These are phyloP conservation scores for Flexamia atlantica DNA, from an alignment of 2,888 invertebrate genomes.

Conservation along the genomic window DNA sequence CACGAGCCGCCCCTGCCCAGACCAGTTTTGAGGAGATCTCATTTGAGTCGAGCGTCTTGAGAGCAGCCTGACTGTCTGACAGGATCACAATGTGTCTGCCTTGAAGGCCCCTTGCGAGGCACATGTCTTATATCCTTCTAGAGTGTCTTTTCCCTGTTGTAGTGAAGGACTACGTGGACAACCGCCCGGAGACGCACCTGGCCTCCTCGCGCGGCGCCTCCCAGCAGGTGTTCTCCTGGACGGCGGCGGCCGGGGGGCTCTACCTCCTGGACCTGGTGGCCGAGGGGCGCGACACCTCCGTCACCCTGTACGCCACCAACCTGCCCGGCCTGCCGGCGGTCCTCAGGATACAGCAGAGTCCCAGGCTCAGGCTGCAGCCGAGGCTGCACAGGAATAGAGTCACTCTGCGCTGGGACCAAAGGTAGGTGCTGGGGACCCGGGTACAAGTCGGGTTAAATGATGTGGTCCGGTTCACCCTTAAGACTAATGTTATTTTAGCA, in stretches of 20 bases:
- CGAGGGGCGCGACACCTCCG: slow-evolving; percentile 70
- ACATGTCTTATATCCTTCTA: too few relatives aligned
- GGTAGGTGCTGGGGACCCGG: slow-evolving; percentile 13
- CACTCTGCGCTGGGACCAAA: slow-evolving; percentile 61
- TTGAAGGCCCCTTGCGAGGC: too few relatives aligned
- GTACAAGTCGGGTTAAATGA: too few relatives aligned
- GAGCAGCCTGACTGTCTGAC: too few relatives aligned
- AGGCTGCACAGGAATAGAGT: slow-evolving; percentile 43
- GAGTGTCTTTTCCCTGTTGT: neutral
- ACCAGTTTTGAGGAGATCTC: too few relatives aligned
- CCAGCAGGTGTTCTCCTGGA: slow-evolving; percentile 27
- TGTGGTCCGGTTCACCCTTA: too few relatives aligned
- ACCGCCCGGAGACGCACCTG: neutral
- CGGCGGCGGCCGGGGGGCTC: slow-evolving; percentile 58
- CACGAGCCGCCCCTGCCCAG: too few relatives aligned
- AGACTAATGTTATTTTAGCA: too few relatives aligned
- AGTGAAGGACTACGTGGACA: slow-evolving; percentile 33
- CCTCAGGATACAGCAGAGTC: slow-evolving; percentile 70
- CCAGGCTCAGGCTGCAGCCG: slow-evolving; percentile 64
- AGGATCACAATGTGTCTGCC: too few relatives aligned
- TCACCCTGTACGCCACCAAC: slow-evolving; percentile 74
- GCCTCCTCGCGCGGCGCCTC: neutral
- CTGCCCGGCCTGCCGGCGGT: slow-evolving; percentile 73
- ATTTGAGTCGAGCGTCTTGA: too few relatives aligned
- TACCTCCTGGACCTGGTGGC: slow-evolving; percentile 68